Conservation (phyloP, 1,140 invertebrate genomes). For the Adelges cooleyi region DNA sequence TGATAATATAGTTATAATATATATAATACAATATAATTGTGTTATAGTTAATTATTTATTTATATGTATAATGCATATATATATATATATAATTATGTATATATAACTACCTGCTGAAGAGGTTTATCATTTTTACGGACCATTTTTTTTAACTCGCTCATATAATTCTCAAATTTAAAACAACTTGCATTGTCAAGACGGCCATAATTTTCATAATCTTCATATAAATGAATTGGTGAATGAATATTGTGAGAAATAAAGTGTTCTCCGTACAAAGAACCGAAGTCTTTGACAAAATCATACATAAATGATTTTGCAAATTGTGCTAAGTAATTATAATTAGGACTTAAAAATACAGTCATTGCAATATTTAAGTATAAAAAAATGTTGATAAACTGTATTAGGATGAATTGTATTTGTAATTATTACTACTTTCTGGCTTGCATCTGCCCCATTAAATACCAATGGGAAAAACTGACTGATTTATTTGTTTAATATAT, state of each 20-base stretch:
- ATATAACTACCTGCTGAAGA: constrained; percentile 33
- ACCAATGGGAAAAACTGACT: constrained; percentile 2
- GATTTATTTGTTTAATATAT: neutral
- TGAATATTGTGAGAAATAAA: constrained; percentile 35
- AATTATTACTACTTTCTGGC: neutral
- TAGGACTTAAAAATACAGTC: constrained; percentile 33
- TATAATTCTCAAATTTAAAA: constrained; percentile 40
- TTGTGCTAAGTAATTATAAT: neutral
- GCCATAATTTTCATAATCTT: constrained; percentile 39
- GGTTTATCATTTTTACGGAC: constrained; percentile 33
- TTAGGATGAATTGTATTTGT: too few relatives aligned
- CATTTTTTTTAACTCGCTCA: constrained; percentile 38
- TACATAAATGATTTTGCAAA: constrained; percentile 31
- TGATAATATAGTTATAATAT: too few relatives aligned
- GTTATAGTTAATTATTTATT: too few relatives aligned
- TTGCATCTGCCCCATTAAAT: neutral
- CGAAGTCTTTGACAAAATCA: constrained; percentile 32
- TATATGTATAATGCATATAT: too few relatives aligned
- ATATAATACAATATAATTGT: too few relatives aligned
- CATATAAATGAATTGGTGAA: constrained; percentile 37
- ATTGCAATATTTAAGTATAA: constrained; percentile 37
- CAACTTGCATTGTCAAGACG: constrained; percentile 35
- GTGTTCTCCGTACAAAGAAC: constrained; percentile 33
- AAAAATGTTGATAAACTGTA: too few relatives aligned
- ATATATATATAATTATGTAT: too few relatives aligned